phyloP scores from a whole-genome alignment of 2,113 vertebrate species.

The Spermophilus dauricus region DNA sequence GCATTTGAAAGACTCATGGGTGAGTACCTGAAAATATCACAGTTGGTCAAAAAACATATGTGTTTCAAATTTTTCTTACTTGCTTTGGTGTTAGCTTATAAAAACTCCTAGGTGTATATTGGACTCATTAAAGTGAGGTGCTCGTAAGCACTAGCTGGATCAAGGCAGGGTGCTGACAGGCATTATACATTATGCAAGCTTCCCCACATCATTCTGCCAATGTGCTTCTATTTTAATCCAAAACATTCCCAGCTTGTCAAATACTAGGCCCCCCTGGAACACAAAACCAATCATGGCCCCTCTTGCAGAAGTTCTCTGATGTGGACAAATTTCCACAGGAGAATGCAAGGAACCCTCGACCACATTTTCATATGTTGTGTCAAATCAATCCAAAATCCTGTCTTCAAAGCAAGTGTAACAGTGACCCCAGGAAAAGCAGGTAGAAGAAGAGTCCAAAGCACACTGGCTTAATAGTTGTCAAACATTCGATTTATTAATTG shows the following conservation, averaged over 20 bases:
- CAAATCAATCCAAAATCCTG: constrained; percentile 46
- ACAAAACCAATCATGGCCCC: constrained; percentile 74
- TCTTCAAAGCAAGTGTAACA: constrained; percentile 5
- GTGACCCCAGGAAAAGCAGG: neutral
- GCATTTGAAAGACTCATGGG: constrained; percentile 75
- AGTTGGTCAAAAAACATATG: constrained; percentile 79
- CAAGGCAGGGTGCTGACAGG: constrained; percentile 79
- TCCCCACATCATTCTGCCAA: constrained; percentile 80
- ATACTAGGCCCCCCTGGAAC: constrained; percentile 76
- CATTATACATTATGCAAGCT: constrained; percentile 76
- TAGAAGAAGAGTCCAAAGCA: constrained; percentile 4
- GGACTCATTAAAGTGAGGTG: constrained; percentile 81
- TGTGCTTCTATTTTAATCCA: constrained; percentile 82
- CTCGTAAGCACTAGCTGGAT: constrained; percentile 66
- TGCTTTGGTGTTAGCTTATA: constrained; percentile 83
- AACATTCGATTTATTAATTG: constrained; percentile 39
- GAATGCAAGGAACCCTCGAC: constrained; percentile 55
- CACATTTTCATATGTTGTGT: constrained; percentile 67
- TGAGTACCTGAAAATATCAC: constrained; percentile 81
- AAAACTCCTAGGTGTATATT: constrained; percentile 84
- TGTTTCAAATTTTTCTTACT: constrained; percentile 78
- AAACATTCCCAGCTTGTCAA: constrained; percentile 81
- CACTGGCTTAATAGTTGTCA: neutral
- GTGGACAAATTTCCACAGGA: constrained; percentile 70
- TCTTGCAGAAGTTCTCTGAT: constrained; percentile 74